Percentiles rank a stretch among this genome's conserved stretches.
Conservation (phyloP, 2,797 vertebrate species). For the Enteromius anoplus region DNA sequence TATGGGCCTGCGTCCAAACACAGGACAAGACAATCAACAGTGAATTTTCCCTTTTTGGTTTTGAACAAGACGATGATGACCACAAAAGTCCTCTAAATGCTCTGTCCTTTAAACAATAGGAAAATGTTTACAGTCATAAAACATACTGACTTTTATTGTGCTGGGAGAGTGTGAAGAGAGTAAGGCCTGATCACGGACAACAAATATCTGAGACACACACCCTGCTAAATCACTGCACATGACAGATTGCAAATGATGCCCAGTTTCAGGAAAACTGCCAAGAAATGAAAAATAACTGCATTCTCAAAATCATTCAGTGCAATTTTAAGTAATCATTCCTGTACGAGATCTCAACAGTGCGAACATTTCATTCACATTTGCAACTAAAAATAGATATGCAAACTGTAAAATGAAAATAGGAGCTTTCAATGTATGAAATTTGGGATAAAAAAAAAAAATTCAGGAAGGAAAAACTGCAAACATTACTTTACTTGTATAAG, state of each 20-base stretch:
- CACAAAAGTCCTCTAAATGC: conserved; percentile 17
- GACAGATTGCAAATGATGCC: background rate
- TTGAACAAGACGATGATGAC: background rate
- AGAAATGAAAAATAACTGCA: background rate
- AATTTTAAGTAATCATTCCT: background rate
- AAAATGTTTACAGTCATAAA: conserved; percentile 10
- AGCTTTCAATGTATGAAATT: background rate
- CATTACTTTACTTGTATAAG: background rate
- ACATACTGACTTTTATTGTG: background rate
- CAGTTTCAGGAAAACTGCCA: background rate
- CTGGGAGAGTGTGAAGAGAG: background rate
- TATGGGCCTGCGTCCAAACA: conserved; percentile 4
- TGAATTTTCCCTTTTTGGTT: conserved; percentile 36
- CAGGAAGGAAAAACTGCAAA: background rate
- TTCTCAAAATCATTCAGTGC: background rate
- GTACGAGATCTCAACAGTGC: background rate
- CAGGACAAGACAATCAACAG: background rate
- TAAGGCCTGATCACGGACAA: background rate
- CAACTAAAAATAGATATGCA: background rate
- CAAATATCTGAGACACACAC: background rate
- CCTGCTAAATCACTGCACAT: background rate
- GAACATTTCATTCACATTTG: background rate
- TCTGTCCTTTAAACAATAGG: conserved; percentile 15
- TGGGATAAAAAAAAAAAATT: background rate
- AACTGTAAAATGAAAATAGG: background rate